Evolutionary conservation across 2,797 vertebrate species (phyloP).

Genomic region (Hypotaenidia philippensis): DNA sequence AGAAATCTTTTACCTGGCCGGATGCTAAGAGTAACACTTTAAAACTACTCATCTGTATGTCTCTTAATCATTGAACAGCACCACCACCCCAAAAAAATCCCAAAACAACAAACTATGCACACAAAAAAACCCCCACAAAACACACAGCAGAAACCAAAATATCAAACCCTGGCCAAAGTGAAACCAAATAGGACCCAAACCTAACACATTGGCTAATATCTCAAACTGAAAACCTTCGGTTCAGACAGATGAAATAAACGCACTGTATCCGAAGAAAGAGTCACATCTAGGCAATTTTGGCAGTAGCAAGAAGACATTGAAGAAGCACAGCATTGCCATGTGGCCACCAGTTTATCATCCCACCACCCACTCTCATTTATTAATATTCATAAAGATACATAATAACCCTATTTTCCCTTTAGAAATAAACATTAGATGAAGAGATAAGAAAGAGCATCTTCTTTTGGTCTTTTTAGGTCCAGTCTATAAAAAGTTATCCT

Average conservation of each 20-base stretch:
- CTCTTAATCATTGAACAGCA: not conserved
- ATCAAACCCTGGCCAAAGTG: not conserved
- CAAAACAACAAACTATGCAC: not conserved
- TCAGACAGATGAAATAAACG: not conserved
- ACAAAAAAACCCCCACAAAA: not conserved
- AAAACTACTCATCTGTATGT: not conserved
- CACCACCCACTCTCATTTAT: not conserved
- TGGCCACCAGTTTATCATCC: not conserved
- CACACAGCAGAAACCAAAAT: not conserved
- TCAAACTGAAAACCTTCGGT: not conserved
- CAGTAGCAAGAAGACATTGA: not conserved
- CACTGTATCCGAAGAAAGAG: not conserved
- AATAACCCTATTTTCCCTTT: not conserved
- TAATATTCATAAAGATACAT: not conserved
- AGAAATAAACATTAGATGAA: not conserved
- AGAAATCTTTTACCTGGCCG: not conserved
- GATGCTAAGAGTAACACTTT: not conserved
- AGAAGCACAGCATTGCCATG: not conserved
- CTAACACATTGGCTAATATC: not conserved
- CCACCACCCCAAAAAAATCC: not conserved
- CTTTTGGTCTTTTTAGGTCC: not conserved
- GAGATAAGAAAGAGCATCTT: not conserved
- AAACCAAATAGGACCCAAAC: not conserved
- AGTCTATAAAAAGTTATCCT: not conserved
- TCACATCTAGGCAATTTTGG: not conserved